Evolutionary conservation across 1,140 invertebrate genomes (phyloP).

Genomic region (Sitophilus oryzae): DNA sequence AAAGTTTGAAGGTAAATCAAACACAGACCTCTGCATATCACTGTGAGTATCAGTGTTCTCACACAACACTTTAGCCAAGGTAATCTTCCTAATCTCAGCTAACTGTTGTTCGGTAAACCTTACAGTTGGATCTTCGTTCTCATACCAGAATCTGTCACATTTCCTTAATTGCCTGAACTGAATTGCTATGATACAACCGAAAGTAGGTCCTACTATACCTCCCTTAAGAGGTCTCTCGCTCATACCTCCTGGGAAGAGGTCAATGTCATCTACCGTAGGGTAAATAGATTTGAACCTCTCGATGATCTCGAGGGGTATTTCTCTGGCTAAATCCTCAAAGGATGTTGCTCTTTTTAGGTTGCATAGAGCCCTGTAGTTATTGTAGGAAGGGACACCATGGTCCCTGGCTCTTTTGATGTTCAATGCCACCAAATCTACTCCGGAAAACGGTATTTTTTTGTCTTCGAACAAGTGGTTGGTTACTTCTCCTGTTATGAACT

Average conservation of each 20-base stretch:
- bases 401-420: conserved; percentile 66
- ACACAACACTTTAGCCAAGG: conserved; percentile 84
- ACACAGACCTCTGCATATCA: conserved; percentile 80
- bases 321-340: conserved; percentile 74
- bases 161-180: conserved; percentile 87
- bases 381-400: conserved; percentile 24
- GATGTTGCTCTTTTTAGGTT: conserved; percentile 71
- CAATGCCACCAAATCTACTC: conserved; percentile 75
- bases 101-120: conserved; percentile 86
- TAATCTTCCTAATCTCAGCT: conserved; percentile 83
- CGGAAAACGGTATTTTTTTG: conserved; percentile 75
- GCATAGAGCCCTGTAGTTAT: conserved; percentile 69
- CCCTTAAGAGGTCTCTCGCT: conserved; percentile 78
- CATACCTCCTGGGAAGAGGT: conserved; percentile 91
- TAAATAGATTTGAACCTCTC: conserved; percentile 75
- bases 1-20: conserved; percentile 85
- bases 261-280: conserved; percentile 84
- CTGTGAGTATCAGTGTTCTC: conserved; percentile 83
- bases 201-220: conserved; percentile 89
- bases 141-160: conserved; percentile 94
- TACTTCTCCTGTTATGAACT: conserved; percentile 89
- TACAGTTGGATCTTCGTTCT: conserved; percentile 76
- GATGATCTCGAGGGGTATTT: conserved; percentile 81
- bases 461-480: conserved; percentile 92
- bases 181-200: conserved; percentile 92